phyloP scores from a whole-genome alignment of 2,113 vertebrate species.

The Siphamia tubifer region DNA sequence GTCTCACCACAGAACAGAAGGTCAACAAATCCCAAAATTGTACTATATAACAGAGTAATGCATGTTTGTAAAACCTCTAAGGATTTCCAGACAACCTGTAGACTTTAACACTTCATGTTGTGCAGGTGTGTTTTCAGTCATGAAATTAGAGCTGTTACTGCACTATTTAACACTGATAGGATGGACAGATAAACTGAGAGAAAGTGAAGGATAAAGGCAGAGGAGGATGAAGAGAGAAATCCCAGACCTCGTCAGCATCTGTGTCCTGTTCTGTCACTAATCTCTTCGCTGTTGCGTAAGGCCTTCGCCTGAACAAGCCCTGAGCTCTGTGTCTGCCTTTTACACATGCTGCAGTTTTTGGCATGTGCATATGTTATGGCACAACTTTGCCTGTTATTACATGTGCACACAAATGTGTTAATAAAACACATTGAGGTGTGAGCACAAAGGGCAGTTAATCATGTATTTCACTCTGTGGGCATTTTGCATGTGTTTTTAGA shows the following conservation, averaged over 20 bases:
- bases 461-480: not conserved
- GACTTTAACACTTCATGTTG: not conserved
- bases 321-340: slow-evolving; percentile 2
- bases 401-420: slow-evolving; percentile 27
- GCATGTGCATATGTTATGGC: not conserved
- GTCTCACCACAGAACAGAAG: no score
- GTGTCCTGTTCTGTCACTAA: slow-evolving; percentile 71
- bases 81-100: not conserved
- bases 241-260: slow-evolving; percentile 54
- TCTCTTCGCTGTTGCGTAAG: slow-evolving; percentile 68
- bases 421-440: slow-evolving; percentile 39
- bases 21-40: no score
- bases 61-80: no score
- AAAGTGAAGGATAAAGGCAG: slow-evolving; percentile 15
- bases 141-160: slow-evolving; percentile 31
- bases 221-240: slow-evolving; percentile 12
- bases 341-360: not conserved
- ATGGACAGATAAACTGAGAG: slow-evolving; percentile 13
- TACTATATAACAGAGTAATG: not conserved
- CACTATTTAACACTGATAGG: slow-evolving; percentile 29
- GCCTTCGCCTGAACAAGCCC: slow-evolving; percentile 38
- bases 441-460: not conserved
- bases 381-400: not conserved
- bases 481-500: slow-evolving; percentile 1
- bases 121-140: not conserved